Evolutionary conservation across 1,140 invertebrate genomes (phyloP).

Genomic region (Akabosia matsudoensis): DNA sequence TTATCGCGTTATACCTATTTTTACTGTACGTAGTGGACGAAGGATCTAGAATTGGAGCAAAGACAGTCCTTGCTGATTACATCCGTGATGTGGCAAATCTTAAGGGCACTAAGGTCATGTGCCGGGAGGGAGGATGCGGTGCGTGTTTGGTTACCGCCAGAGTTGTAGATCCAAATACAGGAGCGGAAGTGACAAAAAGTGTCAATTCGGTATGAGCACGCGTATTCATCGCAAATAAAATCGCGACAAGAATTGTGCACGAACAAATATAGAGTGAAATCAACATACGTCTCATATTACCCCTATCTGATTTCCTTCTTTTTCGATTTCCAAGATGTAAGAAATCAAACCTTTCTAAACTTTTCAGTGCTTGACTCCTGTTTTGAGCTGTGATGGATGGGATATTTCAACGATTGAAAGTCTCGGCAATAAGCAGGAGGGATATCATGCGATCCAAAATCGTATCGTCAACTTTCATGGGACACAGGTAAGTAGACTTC

Average conservation of each 20-base stretch:
- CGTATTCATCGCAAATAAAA: no score
- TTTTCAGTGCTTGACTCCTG: slow-evolving; percentile 55
- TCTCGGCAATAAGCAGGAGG: slow-evolving; percentile 52
- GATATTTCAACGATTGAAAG: slow-evolving; percentile 57
- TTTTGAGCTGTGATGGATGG: slow-evolving; percentile 54
- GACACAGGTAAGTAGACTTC: slow-evolving; percentile 49
- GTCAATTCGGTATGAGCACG: slow-evolving; percentile 49
- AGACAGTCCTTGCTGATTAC: slow-evolving; percentile 28
- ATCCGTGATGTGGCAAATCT: slow-evolving; percentile 35
- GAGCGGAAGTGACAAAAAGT: slow-evolving; percentile 42
- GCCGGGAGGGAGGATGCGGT: slow-evolving; percentile 41
- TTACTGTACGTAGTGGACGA: background rate
- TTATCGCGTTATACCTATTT: no score
- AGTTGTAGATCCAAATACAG: slow-evolving; percentile 27
- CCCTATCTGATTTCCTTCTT: background rate
- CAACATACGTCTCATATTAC: no score
- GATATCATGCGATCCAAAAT: slow-evolving; percentile 51
- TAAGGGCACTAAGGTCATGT: slow-evolving; percentile 40
- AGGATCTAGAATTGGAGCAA: background rate
- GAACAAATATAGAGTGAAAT: no score
- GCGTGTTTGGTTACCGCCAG: slow-evolving; percentile 35
- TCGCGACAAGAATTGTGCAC: no score
- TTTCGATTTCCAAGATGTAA: background rate
- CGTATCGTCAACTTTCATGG: slow-evolving; percentile 52
- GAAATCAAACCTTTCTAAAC: background rate